These are phyloP conservation scores for Spondyliosoma cantharus DNA, from an alignment of 2,797 vertebrate species.

Conservation along the genomic window DNA sequence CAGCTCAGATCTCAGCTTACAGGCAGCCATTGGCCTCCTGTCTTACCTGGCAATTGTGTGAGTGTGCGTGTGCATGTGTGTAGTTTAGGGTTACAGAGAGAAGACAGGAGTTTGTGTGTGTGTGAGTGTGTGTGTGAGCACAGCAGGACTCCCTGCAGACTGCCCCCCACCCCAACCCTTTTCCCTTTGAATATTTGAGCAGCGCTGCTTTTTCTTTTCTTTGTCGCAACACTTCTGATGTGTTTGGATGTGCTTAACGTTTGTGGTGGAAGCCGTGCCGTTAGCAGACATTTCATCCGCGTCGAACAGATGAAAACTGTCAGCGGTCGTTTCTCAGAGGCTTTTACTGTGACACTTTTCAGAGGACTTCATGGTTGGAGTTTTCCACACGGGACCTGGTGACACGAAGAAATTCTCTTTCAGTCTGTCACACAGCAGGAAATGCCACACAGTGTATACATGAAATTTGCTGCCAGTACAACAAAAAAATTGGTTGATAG, in stretches of 20 bases:
- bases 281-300: not conserved
- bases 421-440: not conserved
- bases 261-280: conserved; percentile 13
- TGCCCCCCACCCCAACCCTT: conserved; percentile 5
- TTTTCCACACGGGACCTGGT: not conserved
- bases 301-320: conserved; percentile 6
- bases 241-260: conserved; percentile 14
- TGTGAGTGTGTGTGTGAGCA: conserved; percentile 49
- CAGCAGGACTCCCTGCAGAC: conserved; percentile 66
- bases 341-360: not conserved
- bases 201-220: conserved; percentile 58
- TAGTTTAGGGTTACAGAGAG: conserved; percentile 76
- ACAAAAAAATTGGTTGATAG: no score
- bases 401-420: not conserved
- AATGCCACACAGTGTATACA: no score
- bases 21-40: conserved; percentile 71
- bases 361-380: not conserved
- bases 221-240: conserved; percentile 39
- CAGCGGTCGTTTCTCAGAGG: conserved; percentile 25
- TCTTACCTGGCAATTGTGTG: conserved; percentile 65
- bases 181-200: conserved; percentile 72
- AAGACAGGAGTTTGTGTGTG: conserved; percentile 70
- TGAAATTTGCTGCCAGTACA: not conserved
- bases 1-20: conserved; percentile 75
- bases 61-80: conserved; percentile 20